Evolutionary conservation across 1,140 invertebrate genomes (phyloP).

Genomic region (Leucophenga varia): DNA sequence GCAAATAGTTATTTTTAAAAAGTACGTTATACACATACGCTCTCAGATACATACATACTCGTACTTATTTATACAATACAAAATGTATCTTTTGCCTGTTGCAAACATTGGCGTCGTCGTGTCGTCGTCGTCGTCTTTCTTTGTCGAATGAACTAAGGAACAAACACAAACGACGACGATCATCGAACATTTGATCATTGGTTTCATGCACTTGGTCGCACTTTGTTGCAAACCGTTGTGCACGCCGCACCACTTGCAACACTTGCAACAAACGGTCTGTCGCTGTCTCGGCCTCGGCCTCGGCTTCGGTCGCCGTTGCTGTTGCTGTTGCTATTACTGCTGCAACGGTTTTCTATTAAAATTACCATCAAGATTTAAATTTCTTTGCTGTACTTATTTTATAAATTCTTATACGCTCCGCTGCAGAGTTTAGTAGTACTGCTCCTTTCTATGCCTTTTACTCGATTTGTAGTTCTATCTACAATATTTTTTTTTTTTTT

Average conservation of each 20-base stretch:
- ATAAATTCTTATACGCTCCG: no score
- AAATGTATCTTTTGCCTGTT: slow-evolving; percentile 34
- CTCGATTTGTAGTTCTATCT: no score
- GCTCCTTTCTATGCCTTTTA: no score
- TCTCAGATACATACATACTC: not conserved
- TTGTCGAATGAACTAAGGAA: no score
- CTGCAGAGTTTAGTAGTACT: no score
- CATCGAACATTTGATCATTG: no score
- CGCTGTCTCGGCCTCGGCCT: slow-evolving; percentile 23
- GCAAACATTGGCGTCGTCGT: not conserved
- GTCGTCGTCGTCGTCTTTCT: slow-evolving; percentile 21
- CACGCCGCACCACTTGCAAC: slow-evolving; percentile 35
- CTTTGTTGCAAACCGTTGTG: slow-evolving; percentile 49
- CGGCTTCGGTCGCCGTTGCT: slow-evolving; percentile 30
- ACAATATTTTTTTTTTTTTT: no score
- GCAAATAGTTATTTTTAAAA: slow-evolving; percentile 26
- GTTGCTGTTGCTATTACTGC: slow-evolving; percentile 23
- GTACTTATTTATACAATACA: no score
- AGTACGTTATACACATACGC: no score
- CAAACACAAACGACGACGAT: no score
- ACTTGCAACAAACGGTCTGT: no score
- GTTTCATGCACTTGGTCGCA: no score
- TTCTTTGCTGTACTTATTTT: slow-evolving; percentile 5
- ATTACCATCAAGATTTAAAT: slow-evolving; percentile 56
- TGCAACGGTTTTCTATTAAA: slow-evolving; percentile 30